These are phyloP conservation scores for Tolypeutes matacus DNA, from an alignment of 2,797 vertebrate species.

Conservation along the genomic window DNA sequence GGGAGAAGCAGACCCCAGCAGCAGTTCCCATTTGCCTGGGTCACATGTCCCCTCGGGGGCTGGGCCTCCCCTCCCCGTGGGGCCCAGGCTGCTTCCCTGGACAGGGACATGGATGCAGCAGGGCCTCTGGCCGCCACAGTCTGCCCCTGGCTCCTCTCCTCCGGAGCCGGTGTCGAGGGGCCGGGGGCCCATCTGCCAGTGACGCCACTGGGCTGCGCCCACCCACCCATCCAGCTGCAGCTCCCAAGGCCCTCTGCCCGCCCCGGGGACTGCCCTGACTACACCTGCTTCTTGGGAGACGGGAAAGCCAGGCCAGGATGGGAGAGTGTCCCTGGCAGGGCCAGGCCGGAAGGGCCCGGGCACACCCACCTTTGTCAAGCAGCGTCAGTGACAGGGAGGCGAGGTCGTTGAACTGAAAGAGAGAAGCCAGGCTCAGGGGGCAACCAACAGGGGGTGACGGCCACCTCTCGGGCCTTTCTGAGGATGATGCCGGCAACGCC, in stretches of 20 bases:
- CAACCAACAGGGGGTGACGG: fast-evolving
- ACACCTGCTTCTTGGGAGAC: not conserved
- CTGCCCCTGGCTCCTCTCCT: not conserved
- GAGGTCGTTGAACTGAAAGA: slow-evolving; percentile 95
- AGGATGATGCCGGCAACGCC: not conserved
- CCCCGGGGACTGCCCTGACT: not conserved
- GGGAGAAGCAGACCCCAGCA: too few relatives aligned
- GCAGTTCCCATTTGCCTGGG: not conserved
- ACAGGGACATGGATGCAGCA: too few relatives aligned
- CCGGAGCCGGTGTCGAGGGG: fast-evolving
- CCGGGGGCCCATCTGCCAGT: too few relatives aligned
- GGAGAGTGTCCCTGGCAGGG: not conserved
- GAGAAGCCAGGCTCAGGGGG: slow-evolving; percentile 56
- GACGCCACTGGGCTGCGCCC: too few relatives aligned
- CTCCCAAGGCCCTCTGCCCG: too few relatives aligned
- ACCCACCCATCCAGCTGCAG: too few relatives aligned
- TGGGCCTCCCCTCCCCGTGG: fast-evolving
- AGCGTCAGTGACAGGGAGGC: slow-evolving; percentile 94
- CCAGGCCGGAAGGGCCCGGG: fast-evolving
- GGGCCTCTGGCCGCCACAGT: not conserved
- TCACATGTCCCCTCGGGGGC: not conserved
- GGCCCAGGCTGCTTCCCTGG: not conserved
- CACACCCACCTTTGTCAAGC: slow-evolving; percentile 94
- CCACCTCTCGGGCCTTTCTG: fast-evolving
- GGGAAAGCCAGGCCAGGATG: too few relatives aligned